Conservation (phyloP, 1,140 invertebrate species). For the Aphidius gifuensis region DNA sequence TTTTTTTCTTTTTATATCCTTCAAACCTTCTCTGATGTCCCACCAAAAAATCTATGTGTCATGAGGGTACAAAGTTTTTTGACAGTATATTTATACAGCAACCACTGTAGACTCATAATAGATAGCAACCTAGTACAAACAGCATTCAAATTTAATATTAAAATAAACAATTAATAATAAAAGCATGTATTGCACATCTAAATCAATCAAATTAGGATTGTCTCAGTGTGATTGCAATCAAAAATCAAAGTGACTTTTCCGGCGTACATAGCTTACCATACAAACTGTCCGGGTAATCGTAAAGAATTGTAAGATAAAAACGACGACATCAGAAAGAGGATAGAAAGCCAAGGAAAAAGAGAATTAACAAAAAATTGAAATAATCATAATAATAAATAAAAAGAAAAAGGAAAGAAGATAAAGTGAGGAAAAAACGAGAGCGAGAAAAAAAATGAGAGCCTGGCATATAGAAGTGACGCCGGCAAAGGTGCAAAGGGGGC, state of each 20-base stretch:
- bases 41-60: conserved; percentile 45
- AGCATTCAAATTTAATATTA: no score
- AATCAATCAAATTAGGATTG: no score
- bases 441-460: conserved; percentile 1
- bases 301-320: conserved; percentile 16
- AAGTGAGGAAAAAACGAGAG: conserved; percentile 4
- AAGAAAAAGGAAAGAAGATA: conserved; percentile 12
- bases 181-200: no score
- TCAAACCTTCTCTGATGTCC: conserved; percentile 31
- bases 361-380: conserved; percentile 1
- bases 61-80: conserved; percentile 2
- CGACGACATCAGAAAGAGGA: conserved; percentile 9
- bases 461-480: not conserved
- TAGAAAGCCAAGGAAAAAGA: conserved; percentile 2
- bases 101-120: no score
- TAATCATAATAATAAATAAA: conserved; percentile 11
- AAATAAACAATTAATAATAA: no score
- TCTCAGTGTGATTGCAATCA: not conserved
- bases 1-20: conserved; percentile 1
- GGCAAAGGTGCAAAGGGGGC: conserved; percentile 12
- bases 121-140: no score
- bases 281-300: conserved; percentile 8
- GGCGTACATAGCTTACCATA: no score
- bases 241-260: conserved; percentile 1
- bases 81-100: no score